phyloP scores from a whole-genome alignment of 2,113 vertebrate species.

The Diphyllodes magnificus region DNA sequence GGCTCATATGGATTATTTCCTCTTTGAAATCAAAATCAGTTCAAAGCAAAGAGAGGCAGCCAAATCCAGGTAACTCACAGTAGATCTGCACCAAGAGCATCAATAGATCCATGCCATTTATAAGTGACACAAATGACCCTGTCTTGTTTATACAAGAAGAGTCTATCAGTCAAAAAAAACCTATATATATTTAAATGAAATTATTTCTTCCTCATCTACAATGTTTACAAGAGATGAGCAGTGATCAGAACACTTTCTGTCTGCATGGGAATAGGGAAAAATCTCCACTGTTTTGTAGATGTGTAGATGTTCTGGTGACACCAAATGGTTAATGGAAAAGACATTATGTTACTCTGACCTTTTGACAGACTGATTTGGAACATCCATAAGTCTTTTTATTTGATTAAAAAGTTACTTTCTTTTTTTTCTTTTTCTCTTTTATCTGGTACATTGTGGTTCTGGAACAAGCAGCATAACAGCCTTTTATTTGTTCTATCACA shows the following conservation, averaged over 20 bases:
- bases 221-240: background rate
- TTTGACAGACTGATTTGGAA: background rate
- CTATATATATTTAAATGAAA: background rate
- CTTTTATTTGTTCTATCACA: background rate
- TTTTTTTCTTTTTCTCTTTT: background rate
- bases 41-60: background rate
- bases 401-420: background rate
- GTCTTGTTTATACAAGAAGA: background rate
- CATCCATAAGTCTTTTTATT: background rate
- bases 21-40: background rate
- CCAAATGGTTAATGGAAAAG: background rate
- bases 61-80: background rate
- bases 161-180: background rate
- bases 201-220: background rate
- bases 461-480: background rate
- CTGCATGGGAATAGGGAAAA: background rate
- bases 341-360: background rate
- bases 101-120: background rate
- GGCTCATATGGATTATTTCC: background rate
- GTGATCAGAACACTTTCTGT: background rate
- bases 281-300: background rate
- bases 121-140: background rate
- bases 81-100: background rate
- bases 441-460: background rate
- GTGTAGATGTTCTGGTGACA: background rate